These are phyloP conservation scores for Tenthredo distinguenda DNA, from an alignment of 2,888 invertebrate genomes.

Conservation along the genomic window DNA sequence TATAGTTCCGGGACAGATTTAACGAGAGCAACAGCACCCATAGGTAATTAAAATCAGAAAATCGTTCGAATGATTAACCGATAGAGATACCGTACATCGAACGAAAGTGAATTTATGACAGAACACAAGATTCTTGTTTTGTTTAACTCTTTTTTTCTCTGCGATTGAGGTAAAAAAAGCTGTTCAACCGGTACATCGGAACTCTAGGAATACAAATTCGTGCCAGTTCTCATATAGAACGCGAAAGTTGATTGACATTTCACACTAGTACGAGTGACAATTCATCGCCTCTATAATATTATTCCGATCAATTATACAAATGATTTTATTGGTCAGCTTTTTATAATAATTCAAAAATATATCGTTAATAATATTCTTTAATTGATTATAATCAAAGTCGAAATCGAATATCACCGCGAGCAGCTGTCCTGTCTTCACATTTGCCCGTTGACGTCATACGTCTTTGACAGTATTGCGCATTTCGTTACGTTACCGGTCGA, in stretches of 20 bases:
- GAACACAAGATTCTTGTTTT: not conserved
- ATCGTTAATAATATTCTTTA: not conserved
- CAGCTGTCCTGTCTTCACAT: not conserved
- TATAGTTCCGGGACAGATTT: not conserved
- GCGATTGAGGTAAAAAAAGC: not conserved
- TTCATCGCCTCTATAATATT: not conserved
- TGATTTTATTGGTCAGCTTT: not conserved
- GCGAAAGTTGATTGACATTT: slow-evolving; percentile 42
- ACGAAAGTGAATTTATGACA: slow-evolving; percentile 29
- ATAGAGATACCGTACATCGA: not conserved
- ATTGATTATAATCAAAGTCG: not conserved
- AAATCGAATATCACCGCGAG: not conserved
- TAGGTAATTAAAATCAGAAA: slow-evolving; percentile 3
- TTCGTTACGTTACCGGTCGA: not conserved
- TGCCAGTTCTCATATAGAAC: slow-evolving; percentile 4
- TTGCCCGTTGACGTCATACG: not conserved
- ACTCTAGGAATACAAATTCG: not conserved
- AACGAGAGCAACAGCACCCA: not conserved
- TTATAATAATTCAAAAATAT: not conserved
- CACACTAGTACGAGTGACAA: not conserved
- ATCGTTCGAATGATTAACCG: not conserved
- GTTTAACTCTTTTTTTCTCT: not conserved
- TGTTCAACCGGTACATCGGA: slow-evolving; percentile 6
- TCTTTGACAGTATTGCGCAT: not conserved
- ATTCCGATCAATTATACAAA: not conserved